phyloP scores from a whole-genome alignment of 64 coral and sea anemone species.

The Actinia equina region DNA sequence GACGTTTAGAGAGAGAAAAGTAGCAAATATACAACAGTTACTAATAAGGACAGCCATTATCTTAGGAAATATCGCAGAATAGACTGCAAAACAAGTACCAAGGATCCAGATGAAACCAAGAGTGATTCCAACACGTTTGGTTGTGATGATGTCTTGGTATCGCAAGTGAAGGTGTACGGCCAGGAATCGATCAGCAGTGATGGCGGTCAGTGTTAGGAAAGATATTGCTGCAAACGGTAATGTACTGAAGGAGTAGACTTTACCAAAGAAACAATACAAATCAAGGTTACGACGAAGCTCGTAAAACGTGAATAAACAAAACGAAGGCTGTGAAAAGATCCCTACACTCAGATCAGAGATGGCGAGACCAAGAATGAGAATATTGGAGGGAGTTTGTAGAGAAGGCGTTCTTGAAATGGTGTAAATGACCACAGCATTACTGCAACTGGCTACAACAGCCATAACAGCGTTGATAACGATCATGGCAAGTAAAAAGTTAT shows the following conservation, averaged over 20 bases:
- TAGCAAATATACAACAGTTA: background rate
- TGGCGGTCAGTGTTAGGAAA: background rate
- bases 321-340: background rate
- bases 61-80: background rate
- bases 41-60: background rate
- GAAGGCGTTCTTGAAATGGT: constrained; percentile 10
- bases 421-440: constrained; percentile 4
- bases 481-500: background rate
- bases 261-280: background rate
- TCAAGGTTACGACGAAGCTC: background rate
- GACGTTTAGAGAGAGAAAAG: too few relatives aligned
- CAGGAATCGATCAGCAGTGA: constrained; percentile 7
- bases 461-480: background rate
- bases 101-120: background rate
- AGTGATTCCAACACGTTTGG: background rate
- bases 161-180: background rate
- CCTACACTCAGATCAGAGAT: too few relatives aligned
- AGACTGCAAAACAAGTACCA: background rate
- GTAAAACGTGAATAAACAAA: background rate
- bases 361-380: background rate
- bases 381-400: constrained; percentile 9
- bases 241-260: background rate
- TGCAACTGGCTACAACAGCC: background rate
- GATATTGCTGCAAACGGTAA: background rate
- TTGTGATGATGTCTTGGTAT: background rate